Evolutionary conservation across 2,888 invertebrate genomes (phyloP), one percentile per base, ranked within the genome.

Genomic region (Thumatha senex): DNA sequence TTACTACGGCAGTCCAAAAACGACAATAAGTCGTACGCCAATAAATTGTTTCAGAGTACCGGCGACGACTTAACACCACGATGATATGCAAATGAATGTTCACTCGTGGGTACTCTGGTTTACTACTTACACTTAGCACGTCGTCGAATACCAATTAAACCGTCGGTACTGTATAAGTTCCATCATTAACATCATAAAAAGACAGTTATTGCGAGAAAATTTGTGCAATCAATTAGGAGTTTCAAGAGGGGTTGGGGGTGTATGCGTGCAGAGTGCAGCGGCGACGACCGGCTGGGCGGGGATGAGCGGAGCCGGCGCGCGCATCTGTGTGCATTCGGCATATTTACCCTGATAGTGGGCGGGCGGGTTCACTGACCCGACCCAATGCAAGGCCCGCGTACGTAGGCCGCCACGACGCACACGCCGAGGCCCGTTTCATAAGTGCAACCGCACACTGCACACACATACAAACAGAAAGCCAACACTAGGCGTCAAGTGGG

Each of bases 271-370:
- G 77, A 80, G 84, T 86, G 86, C 84, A 87, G 78, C 82, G 83
- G 73, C 78, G 80, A 64, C 74, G 80, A 68, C 71, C 74, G 74
- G 67, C 72, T 68, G 76, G 68, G 66, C 72, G 66, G 70, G 63
- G 76, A 67, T 67, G 70, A 73, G 65, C 71, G 69, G 75, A 72
- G 75, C 76, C 86, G 84, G 89, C 88, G 89, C 89, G 90, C 89
- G 91, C 85, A 86, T 87, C 89, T 88, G 88, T 89, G 90, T 89
- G 90, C 91, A 91, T 89, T 90, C 89, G 90, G 90, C 89, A 89
- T 90, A 90, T 91, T 91, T 91, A 89, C 89, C 89, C 89, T 86
- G 87, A 89, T 88, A 84, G 87, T 85, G 86, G 88, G 86, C 87
- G 89, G 87, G 84, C 82, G 86, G 85, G 88, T 81, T 89, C 89